These are phyloP conservation scores for Hermetia illucens DNA, from an alignment of 1,140 invertebrate species.

Conservation along the genomic window DNA sequence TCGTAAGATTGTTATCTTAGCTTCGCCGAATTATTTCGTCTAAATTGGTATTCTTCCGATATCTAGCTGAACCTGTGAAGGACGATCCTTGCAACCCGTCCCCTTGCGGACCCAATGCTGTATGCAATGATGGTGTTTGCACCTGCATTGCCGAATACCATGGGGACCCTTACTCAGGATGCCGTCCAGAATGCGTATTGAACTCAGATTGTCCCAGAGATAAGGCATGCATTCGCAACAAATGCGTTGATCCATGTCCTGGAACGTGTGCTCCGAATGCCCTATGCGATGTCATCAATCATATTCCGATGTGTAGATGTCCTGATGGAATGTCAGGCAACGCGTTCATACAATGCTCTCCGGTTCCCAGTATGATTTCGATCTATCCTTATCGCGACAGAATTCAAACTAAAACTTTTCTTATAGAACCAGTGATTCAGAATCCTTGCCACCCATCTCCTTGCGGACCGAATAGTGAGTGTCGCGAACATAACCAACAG, in stretches of 20 bases:
- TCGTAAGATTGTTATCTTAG: slow-evolving; percentile 46
- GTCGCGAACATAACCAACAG: slow-evolving; percentile 39
- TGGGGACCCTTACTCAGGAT: slow-evolving; percentile 63
- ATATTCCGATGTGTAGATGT: slow-evolving; percentile 57
- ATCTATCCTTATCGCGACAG: slow-evolving; percentile 52
- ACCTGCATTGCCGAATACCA: slow-evolving; percentile 56
- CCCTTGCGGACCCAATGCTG: slow-evolving; percentile 61
- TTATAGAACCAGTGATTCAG: slow-evolving; percentile 27
- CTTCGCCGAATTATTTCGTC: slow-evolving; percentile 46
- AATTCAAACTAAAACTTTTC: slow-evolving; percentile 48
- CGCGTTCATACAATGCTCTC: slow-evolving; percentile 29
- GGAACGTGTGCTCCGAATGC: slow-evolving; percentile 58
- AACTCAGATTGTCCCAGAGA: slow-evolving; percentile 58
- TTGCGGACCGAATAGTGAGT: slow-evolving; percentile 48
- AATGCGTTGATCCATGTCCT: slow-evolving; percentile 59
- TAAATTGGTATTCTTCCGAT: slow-evolving; percentile 54
- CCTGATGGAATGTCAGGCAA: slow-evolving; percentile 54
- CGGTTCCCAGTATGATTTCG: slow-evolving; percentile 29
- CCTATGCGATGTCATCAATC: slow-evolving; percentile 53
- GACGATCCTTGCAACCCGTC: slow-evolving; percentile 46
- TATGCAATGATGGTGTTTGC: slow-evolving; percentile 65
- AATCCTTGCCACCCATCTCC: slow-evolving; percentile 45
- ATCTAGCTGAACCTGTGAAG: slow-evolving; percentile 28
- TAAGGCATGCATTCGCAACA: slow-evolving; percentile 58
- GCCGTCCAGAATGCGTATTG: slow-evolving; percentile 61